phyloP scores from a whole-genome alignment of 2,888 invertebrate species.

The Ophion costatus region DNA sequence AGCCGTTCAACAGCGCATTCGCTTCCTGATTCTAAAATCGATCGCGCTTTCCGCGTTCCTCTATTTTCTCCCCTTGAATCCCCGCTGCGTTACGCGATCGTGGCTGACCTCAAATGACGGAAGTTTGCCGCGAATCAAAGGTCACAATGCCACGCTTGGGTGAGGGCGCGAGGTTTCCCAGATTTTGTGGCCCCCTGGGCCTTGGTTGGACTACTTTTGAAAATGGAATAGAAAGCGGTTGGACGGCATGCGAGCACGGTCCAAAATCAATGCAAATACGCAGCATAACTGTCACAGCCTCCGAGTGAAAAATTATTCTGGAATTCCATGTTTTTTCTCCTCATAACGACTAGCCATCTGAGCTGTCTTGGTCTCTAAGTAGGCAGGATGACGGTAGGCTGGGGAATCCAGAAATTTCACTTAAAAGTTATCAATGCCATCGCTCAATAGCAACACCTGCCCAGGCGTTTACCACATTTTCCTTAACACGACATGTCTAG shows the following conservation, averaged over 20 bases:
- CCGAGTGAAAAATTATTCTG: neutral
- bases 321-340: too few relatives aligned
- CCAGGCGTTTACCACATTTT: too few relatives aligned
- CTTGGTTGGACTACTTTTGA: slow-evolving; percentile 28
- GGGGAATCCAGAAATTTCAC: too few relatives aligned
- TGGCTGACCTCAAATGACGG: slow-evolving; percentile 55
- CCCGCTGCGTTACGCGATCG: slow-evolving; percentile 44
- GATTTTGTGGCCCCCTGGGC: slow-evolving; percentile 21
- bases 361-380: too few relatives aligned
- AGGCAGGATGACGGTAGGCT: too few relatives aligned
- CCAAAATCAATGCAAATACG: slow-evolving; percentile 8
- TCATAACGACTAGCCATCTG: too few relatives aligned
- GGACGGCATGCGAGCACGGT: slow-evolving; percentile 14
- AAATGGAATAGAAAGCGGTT: slow-evolving; percentile 31
- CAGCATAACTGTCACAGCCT: slow-evolving; percentile 4
- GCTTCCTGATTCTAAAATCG: slow-evolving; percentile 46
- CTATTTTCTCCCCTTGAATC: slow-evolving; percentile 1
- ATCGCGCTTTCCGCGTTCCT: slow-evolving; percentile 58
- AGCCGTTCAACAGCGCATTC: slow-evolving; percentile 18
- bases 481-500: too few relatives aligned
- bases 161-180: slow-evolving; percentile 1
- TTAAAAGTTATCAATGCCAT: too few relatives aligned
- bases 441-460: too few relatives aligned
- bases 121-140: slow-evolving; percentile 52
- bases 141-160: slow-evolving; percentile 21